Percentiles rank a stretch among this genome's conserved stretches.
These are phyloP conservation scores for Popillia japonica DNA, from an alignment of 1,140 invertebrate genomes.

Conservation along the genomic window DNA sequence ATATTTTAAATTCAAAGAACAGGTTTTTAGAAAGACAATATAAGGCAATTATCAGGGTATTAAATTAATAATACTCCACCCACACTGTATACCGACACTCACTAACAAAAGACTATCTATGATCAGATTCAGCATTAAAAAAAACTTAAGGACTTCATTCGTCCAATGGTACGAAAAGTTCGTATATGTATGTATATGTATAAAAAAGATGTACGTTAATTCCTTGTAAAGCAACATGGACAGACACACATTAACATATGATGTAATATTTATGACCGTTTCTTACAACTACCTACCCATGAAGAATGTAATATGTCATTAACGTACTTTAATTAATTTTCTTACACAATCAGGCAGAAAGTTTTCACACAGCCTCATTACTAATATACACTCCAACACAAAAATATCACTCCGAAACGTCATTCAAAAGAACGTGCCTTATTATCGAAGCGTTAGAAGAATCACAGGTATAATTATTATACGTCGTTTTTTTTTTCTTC, in stretches of 20 bases:
- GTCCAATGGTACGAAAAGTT: too few relatives aligned
- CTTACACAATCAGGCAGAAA: neutral
- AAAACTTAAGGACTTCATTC: too few relatives aligned
- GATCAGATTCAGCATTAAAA: too few relatives aligned
- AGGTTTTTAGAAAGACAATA: too few relatives aligned
- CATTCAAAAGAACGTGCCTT: constrained; percentile 9
- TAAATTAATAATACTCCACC: too few relatives aligned
- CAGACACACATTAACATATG: neutral
- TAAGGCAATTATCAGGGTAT: too few relatives aligned
- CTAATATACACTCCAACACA: neutral
- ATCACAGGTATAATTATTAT: constrained; percentile 12
- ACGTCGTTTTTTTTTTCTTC: neutral
- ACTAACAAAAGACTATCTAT: too few relatives aligned
- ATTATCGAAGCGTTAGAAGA: constrained; percentile 29
- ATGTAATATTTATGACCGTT: constrained; percentile 3
- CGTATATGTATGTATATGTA: too few relatives aligned
- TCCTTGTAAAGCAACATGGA: too few relatives aligned
- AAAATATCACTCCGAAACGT: constrained; percentile 13
- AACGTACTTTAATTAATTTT: constrained; percentile 30
- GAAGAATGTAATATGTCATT: constrained; percentile 12
- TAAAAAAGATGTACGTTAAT: too few relatives aligned
- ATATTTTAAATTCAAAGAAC: too few relatives aligned
- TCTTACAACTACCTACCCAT: neutral
- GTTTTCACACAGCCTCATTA: constrained; percentile 5
- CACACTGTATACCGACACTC: too few relatives aligned